Evolutionary conservation across 2,888 invertebrate genomes (phyloP).

Genomic region (Parnassius apollo): DNA sequence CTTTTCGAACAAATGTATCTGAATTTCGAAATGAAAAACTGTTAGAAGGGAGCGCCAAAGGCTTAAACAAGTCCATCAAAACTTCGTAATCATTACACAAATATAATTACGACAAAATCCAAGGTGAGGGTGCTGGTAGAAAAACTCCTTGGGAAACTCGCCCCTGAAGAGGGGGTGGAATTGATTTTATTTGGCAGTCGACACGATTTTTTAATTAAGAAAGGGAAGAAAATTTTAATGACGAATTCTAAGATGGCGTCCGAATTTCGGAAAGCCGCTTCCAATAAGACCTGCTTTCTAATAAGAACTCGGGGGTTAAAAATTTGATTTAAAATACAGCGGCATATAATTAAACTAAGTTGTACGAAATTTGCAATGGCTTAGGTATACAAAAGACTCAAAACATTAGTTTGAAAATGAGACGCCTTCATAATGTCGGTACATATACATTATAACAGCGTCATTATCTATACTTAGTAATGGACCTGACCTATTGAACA

Average conservation of each 20-base stretch:
- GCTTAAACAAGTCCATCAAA: slow-evolving; percentile 66
- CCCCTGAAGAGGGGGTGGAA: slow-evolving; percentile 46
- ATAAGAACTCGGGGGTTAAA: background rate
- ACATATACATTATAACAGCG: no score
- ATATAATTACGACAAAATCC: slow-evolving; percentile 62
- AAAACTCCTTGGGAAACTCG: slow-evolving; percentile 54
- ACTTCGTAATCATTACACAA: slow-evolving; percentile 65
- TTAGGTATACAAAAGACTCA: no score
- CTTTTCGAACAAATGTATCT: slow-evolving; percentile 5
- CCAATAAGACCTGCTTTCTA: background rate
- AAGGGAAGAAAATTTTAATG: slow-evolving; percentile 44
- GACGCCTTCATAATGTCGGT: no score
- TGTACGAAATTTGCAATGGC: no score
- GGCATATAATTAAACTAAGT: no score
- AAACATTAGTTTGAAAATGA: no score
- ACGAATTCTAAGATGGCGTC: slow-evolving; percentile 31
- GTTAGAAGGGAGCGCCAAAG: slow-evolving; percentile 39
- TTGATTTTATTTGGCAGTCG: slow-evolving; percentile 77
- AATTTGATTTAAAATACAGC: background rate
- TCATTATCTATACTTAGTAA: no score
- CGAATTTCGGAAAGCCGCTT: slow-evolving; percentile 25
- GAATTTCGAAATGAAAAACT: slow-evolving; percentile 14
- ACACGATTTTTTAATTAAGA: slow-evolving; percentile 78
- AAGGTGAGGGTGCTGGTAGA: slow-evolving; percentile 50
- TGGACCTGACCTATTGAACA: no score